These are phyloP conservation scores for Siniperca scherzeri DNA, from an alignment of 2,797 vertebrate species.

Conservation along the genomic window DNA sequence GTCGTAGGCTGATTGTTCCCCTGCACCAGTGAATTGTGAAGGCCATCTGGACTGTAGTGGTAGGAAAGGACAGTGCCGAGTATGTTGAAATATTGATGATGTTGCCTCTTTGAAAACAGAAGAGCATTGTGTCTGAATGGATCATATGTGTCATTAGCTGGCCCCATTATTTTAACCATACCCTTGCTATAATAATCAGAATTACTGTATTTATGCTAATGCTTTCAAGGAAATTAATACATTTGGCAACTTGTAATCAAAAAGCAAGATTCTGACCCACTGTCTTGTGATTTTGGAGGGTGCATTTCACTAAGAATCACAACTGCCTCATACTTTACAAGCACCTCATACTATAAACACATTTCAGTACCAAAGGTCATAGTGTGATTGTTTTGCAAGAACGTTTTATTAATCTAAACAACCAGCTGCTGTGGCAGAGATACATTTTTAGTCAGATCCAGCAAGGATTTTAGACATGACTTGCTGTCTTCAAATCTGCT, in stretches of 20 bases:
- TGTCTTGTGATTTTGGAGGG: not conserved
- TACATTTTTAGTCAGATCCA: not conserved
- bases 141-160: constrained; percentile 29
- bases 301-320: not conserved
- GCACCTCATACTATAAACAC: not conserved
- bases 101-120: constrained; percentile 24
- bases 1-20: constrained; percentile 56
- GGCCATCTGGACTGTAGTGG: constrained; percentile 67
- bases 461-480: not conserved
- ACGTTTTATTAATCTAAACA: not conserved
- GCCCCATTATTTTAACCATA: not conserved
- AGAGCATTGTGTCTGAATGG: constrained; percentile 24
- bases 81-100: constrained; percentile 65
- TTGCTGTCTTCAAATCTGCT: not conserved
- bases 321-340: not conserved
- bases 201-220: not conserved
- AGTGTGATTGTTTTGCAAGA: not conserved
- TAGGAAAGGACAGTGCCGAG: constrained; percentile 47
- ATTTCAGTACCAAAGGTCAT: not conserved
- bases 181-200: not conserved
- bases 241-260: not conserved
- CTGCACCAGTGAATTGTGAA: constrained; percentile 33
- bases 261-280: not conserved
- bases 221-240: not conserved
- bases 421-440: not conserved